Conservation (phyloP, 2,888 invertebrate genomes). For the Phoenoteleia sp. region DNA sequence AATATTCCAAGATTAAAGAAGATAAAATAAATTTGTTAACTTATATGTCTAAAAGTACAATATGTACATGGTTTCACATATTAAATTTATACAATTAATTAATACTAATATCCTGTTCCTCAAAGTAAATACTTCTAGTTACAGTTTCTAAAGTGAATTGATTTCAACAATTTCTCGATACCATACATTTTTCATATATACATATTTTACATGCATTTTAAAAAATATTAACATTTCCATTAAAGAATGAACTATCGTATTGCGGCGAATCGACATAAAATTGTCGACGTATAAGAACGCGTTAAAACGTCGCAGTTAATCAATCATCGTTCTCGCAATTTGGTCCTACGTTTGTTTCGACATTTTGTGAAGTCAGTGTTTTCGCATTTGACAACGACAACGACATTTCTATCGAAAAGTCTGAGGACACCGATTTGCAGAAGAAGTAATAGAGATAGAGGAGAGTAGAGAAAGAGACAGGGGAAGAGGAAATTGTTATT, state of each 20-base stretch:
- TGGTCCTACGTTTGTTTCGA: constrained; percentile 30
- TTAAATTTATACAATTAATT: too few relatives aligned
- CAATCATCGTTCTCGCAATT: constrained; percentile 24
- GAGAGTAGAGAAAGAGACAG: constrained; percentile 6
- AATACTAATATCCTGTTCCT: too few relatives aligned
- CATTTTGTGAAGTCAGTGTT: constrained; percentile 18
- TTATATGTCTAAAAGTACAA: too few relatives aligned
- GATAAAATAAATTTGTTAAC: too few relatives aligned
- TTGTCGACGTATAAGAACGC: too few relatives aligned
- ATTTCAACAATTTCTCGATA: too few relatives aligned
- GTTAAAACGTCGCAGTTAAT: constrained; percentile 30
- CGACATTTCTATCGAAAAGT: constrained; percentile 62
- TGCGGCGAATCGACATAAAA: constrained; percentile 15
- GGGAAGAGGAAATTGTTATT: constrained; percentile 74
- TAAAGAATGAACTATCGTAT: constrained; percentile 39
- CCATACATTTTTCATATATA: constrained; percentile 48
- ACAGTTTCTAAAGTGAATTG: neutral
- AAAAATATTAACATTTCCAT: constrained; percentile 17
- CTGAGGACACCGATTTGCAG: constrained; percentile 71
- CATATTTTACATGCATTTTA: constrained; percentile 34
- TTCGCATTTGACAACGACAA: constrained; percentile 61
- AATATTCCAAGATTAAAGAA: too few relatives aligned
- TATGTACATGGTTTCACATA: too few relatives aligned
- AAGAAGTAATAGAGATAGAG: constrained; percentile 43
- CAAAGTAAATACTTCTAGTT: neutral